Evolutionary conservation across 1,140 invertebrate genomes (phyloP), one percentile per base, ranked within the genome.

Genomic region (Charaxes varanes): DNA sequence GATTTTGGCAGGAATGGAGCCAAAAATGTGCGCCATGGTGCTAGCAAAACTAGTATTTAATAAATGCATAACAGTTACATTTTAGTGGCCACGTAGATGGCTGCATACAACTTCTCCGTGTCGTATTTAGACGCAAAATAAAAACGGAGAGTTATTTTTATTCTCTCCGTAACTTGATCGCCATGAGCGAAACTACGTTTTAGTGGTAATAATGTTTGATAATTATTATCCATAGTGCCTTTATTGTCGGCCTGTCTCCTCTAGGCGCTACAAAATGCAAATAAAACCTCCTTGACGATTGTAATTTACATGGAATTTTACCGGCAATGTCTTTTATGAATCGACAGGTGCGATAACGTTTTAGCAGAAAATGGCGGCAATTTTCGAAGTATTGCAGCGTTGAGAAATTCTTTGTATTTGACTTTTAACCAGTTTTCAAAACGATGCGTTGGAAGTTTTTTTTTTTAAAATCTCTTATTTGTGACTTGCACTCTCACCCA

Each of bases 301-400:
- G 22, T 33, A 36, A 44, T 36, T 44, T 44, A 31, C 33, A 43
- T 42, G 35, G 12, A 26, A 30, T 31, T 40, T 40, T 31, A 40
- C 31, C 22, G n/a, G n/a, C n/a, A n/a, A n/a, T n/a, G n/a, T n/a
- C n/a, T n/a, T n/a, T n/a, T n/a, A n/a, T n/a, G n/a, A n/a, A n/a
- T n/a, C n/a, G n/a, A n/a, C n/a, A n/a, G n/a, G n/a, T n/a, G n/a
- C n/a, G n/a, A n/a, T n/a, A n/a, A n/a, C n/a, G n/a, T n/a, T n/a
- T n/a, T n/a, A n/a, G n/a, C n/a, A n/a, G n/a, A n/a, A n/a, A n/a
- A n/a, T n/a, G n/a, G n/a, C n/a, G n/a, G n/a, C n/a, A n/a, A n/a
- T n/a, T n/a, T n/a, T n/a, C n/a, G n/a, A n/a, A n/a, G n/a, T n/a
- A n/a, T n/a, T n/a, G n/a, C n/a, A n/a, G n/a, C n/a, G n/a, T n/a